Evolutionary conservation across 1,140 invertebrate genomes (phyloP).

Genomic region (Bombus affinis): DNA sequence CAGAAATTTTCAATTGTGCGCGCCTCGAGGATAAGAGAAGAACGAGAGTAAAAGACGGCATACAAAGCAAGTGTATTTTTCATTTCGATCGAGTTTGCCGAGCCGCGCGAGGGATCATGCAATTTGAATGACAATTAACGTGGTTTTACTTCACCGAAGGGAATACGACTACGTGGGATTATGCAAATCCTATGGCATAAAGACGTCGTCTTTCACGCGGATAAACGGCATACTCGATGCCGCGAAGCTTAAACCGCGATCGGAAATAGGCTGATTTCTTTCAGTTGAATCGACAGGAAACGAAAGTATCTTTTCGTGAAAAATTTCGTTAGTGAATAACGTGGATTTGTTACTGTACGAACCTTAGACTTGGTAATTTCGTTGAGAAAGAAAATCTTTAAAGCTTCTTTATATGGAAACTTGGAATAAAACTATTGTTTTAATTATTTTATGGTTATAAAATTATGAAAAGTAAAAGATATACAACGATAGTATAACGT

Average conservation of each 20-base stretch:
- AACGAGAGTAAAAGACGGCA: not conserved
- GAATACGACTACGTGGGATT: slow-evolving; percentile 1
- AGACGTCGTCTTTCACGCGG: not conserved
- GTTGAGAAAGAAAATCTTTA: too few species aligned
- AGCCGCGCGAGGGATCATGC: not conserved
- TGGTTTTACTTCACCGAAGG: not conserved
- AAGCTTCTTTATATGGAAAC: not conserved
- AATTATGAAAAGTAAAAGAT: not conserved
- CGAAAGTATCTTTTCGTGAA: not conserved
- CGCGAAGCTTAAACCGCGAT: not conserved
- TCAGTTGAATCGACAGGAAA: not conserved
- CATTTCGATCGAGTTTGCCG: not conserved
- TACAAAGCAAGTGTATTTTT: slow-evolving; percentile 1
- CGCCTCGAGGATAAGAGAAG: not conserved
- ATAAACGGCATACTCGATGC: not conserved
- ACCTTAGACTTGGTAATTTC: not conserved
- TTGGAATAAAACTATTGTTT: not conserved
- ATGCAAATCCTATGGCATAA: slow-evolving; percentile 9
- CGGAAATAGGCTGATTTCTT: not conserved
- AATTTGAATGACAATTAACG: slow-evolving; percentile 38
- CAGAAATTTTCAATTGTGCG: slow-evolving; percentile 5
- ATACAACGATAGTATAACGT: too few species aligned
- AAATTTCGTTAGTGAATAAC: not conserved
- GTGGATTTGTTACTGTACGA: not conserved
- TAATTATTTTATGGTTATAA: not conserved